Conservation (phyloP, 2,888 invertebrate genomes). For the Noctuana brunneofusca region DNA sequence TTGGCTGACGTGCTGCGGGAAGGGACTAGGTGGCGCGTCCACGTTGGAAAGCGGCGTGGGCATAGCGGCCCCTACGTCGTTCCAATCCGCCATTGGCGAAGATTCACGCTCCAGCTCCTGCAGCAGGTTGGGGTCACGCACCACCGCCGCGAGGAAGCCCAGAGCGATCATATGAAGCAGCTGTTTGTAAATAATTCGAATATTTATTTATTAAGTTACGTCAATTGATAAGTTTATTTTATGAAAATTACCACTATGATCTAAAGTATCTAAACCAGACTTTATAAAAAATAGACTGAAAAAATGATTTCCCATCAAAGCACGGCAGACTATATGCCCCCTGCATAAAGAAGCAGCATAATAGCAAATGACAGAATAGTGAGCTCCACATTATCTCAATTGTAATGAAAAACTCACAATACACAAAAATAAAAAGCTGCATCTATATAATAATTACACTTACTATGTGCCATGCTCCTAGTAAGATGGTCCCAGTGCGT, state of each 20-base stretch:
- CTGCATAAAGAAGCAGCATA: too few species aligned
- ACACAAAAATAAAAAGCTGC: too few species aligned
- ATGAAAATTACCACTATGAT: too few species aligned
- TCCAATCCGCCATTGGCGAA: constrained; percentile 62
- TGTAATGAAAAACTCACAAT: too few species aligned
- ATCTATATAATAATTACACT: constrained; percentile 60
- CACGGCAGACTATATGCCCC: too few species aligned
- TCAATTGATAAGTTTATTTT: too few species aligned
- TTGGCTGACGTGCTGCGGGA: constrained; percentile 68
- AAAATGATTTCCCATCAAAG: too few species aligned
- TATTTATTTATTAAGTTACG: too few species aligned
- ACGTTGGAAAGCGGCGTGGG: constrained; percentile 89
- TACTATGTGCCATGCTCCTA: constrained; percentile 94
- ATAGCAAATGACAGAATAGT: too few species aligned
- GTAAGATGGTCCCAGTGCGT: constrained; percentile 90
- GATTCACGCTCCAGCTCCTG: constrained; percentile 83
- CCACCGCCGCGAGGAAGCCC: constrained; percentile 88
- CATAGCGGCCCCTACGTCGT: constrained; percentile 73
- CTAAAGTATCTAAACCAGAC: too few species aligned
- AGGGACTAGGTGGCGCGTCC: constrained; percentile 83
- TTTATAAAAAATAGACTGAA: too few species aligned
- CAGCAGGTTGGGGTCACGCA: constrained; percentile 88
- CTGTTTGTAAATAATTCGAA: constrained; percentile 61
- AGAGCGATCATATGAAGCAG: constrained; percentile 89
- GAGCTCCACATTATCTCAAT: too few species aligned